Evolutionary conservation across 2,797 vertebrate species (phyloP).

Genomic region (Chlorospingus semifuscus): DNA sequence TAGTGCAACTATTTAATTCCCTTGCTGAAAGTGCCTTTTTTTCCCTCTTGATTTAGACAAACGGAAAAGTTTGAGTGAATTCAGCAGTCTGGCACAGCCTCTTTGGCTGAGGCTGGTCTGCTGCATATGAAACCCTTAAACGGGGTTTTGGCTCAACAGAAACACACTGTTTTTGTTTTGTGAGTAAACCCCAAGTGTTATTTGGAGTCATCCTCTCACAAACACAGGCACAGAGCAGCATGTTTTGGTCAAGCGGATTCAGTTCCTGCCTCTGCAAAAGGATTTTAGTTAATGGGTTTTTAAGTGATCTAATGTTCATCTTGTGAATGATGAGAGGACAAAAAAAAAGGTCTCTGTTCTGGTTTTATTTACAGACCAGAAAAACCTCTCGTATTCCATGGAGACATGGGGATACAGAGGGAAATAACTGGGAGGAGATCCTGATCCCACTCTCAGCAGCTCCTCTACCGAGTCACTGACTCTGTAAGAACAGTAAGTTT

Average conservation of each 20-base stretch:
- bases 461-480: background rate
- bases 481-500: background rate
- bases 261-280: background rate
- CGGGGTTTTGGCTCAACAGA: slow-evolving; percentile 10
- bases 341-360: background rate
- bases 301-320: slow-evolving; percentile 5
- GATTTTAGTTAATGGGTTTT: slow-evolving; percentile 9
- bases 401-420: background rate
- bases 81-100: slow-evolving; percentile 1
- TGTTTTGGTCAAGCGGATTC: slow-evolving; percentile 27
- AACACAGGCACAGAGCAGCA: background rate
- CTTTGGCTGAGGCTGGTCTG: background rate
- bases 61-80: background rate
- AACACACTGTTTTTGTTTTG: slow-evolving; percentile 41
- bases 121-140: slow-evolving; percentile 4
- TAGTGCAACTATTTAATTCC: background rate
- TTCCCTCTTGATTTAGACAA: background rate
- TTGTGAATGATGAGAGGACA: background rate
- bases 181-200: slow-evolving; percentile 43
- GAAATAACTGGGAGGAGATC: background rate
- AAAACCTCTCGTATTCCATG: background rate
- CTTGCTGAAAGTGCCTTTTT: background rate
- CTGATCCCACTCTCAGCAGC: background rate
- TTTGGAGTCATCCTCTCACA: slow-evolving; percentile 22
- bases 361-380: background rate